Base-by-base conservation (phyloP, 2,797 vertebrate species). In the Ceryle rudis region DNA sequence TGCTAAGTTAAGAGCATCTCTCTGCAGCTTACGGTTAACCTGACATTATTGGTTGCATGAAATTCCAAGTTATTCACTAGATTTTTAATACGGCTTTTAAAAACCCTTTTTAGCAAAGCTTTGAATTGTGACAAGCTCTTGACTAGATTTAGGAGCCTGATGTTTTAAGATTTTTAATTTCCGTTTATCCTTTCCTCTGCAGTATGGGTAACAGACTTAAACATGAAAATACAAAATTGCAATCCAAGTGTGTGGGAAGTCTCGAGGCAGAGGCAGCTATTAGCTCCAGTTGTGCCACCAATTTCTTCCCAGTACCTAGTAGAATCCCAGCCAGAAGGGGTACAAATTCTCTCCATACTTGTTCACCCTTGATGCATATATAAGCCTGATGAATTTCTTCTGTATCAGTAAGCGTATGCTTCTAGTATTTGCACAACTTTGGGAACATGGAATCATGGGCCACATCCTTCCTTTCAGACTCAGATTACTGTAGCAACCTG, bases 1-100 rank as follows among this genome's bases (percentile, higher is more conserved):
- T 33, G 88, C 82, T 92, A 96, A 97, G 71, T 85, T 57, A 84
- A 96, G 94, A 91, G 47, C 21, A 20, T 37, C 46, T 81, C 85
- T 91, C 71, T 49, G 28, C 58, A 46, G 80, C 72, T 79, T 86
- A 86, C 80, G 93, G 78, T 61, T 88, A 77, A 75, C 87, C 33
- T 74, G 70, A 46, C 64, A 69, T 74, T 39, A 93, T 39, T 85
- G 90, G 75, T 87, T 86, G 69, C 41, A 69, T 89, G 79, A 81
- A 86, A 95, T 60, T 92, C 82, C 35, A 69, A 91, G 39, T 81
- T 71, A 82, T n/a, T 87, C 70, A 81, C 55, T 73, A 71, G 54
- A 58, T 91, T 92, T 93, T 84, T 62, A 55, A 88, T 6, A 73
- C 0, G 64, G 58, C 22, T 66, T 92, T 91, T 62, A 73, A 81